A percentile compares a stretch with the other conserved stretches of the same genome.
Evolutionary conservation across 2,113 vertebrate genomes (phyloP).

Genomic region (Pangasianodon hypophthalmus): DNA sequence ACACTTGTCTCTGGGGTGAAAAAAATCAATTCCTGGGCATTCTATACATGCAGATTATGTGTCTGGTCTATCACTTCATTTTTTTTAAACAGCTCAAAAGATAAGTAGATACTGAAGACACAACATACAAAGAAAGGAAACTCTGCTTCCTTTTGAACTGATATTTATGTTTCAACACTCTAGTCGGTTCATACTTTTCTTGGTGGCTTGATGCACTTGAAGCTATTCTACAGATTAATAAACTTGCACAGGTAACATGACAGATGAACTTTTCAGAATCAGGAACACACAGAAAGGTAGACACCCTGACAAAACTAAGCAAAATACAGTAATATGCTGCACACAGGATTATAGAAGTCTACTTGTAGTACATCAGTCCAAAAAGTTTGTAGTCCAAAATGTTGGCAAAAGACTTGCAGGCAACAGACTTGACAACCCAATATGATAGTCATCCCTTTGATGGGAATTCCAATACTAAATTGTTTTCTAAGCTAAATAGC

Average conservation of each 20-base stretch:
- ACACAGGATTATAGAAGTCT: neutral
- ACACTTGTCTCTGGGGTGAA: neutral
- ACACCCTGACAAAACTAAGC: neutral
- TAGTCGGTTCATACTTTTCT: neutral
- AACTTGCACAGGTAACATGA: neutral
- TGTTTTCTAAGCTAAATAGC: too few relatives aligned
- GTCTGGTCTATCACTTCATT: neutral
- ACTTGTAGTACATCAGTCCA: neutral
- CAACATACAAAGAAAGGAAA: neutral
- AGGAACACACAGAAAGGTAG: neutral
- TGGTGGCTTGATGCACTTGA: neutral
- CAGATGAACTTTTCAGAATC: constrained; percentile 1
- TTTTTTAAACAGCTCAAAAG: neutral
- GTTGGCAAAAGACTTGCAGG: neutral
- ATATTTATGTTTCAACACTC: neutral
- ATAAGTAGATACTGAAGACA: neutral
- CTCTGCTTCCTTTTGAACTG: neutral
- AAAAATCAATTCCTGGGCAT: neutral
- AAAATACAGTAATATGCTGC: neutral
- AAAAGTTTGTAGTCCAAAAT: neutral
- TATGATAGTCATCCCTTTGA: neutral
- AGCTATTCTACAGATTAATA: neutral
- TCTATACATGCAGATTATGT: neutral
- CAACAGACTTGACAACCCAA: neutral
- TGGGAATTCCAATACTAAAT: neutral